Base-by-base conservation (phyloP, 2,113 vertebrate genomes). In the Lucifuga dentata region DNA sequence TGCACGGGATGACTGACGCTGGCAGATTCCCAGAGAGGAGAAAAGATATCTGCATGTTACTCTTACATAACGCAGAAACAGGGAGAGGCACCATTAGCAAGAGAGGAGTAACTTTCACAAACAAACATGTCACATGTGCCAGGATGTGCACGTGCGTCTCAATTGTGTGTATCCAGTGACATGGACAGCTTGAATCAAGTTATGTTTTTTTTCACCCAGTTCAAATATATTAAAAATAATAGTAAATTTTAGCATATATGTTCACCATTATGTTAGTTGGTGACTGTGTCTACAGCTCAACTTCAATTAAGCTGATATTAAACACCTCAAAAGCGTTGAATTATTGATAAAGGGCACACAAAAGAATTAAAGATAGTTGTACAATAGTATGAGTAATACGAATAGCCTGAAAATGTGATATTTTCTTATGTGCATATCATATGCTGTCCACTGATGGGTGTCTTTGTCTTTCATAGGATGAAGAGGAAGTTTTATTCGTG, bases 401-500 rank as follows among this genome's bases (percentile, higher is more conserved):
- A 26, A 23, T 11, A 0, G 0, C 2, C 48, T 32, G 16, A 5
- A 52, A 15, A 55, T 11, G 9, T 20, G 11, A 15, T n/a, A 0
- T 17, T 11, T 3, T 66, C 6, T 33, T 1, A 49, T 68, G 2
- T 36, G 13, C 4, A 11, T 21, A 7, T 15, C 16, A 35, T 32
- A n/a, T 39, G 13, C 17, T 65, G 15, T 20, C 46, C 35, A 48
- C 8, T 13, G 26, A 26, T 33, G 23, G 3, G 5, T 23, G 19
- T 8, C 5, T 57, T 56, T 73, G 26, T 84, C 19, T 76, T 66
- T 65, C 8, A 38, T 62, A 99, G 98, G 86, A 99, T 99, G 98
- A 99, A 99, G 93, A 96, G 96, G 26, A 99, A 99, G 76, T 99
- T 99, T 86, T 99, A 97, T 83, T 98, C 98, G 2, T 99, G 98